Evolutionary conservation across 2,888 invertebrate genomes (phyloP).

Genomic region (Falcaria lacertinaria): DNA sequence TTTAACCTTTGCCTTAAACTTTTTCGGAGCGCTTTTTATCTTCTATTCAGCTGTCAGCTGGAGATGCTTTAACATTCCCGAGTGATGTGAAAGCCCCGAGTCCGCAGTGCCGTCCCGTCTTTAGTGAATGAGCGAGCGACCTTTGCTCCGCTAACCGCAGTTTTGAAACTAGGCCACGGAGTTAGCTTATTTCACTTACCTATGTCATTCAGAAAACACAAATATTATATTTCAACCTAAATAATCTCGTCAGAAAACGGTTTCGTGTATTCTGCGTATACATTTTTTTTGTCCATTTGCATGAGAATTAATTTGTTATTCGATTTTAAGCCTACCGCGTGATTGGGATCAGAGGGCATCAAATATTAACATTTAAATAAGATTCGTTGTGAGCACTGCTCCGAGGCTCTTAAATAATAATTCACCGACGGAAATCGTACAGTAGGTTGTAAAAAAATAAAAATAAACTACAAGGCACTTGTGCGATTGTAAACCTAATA

Average conservation of each 20-base stretch:
- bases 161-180: slow-evolving; percentile 53
- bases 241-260: slow-evolving; percentile 19
- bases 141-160: slow-evolving; percentile 46
- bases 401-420: slow-evolving; percentile 16
- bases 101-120: slow-evolving; percentile 8
- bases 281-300: slow-evolving; percentile 13
- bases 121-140: slow-evolving; percentile 41
- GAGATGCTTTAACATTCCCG: not conserved
- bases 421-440: slow-evolving; percentile 9
- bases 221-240: slow-evolving; percentile 6
- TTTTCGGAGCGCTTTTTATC: not conserved
- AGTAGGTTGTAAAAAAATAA: slow-evolving; percentile 6
- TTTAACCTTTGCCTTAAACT: not conserved
- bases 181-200: slow-evolving; percentile 16
- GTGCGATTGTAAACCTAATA: too few species aligned
- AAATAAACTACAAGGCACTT: too few species aligned
- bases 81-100: not conserved
- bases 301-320: slow-evolving; percentile 10
- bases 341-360: slow-evolving; percentile 14
- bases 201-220: not conserved
- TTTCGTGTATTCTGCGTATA: slow-evolving; percentile 20
- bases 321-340: slow-evolving; percentile 13
- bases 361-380: slow-evolving; percentile 19
- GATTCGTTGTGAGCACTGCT: slow-evolving; percentile 19
- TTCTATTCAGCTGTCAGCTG: not conserved